Percentiles rank a stretch among this genome's conserved stretches.
Evolutionary conservation across 2,888 invertebrate species (phyloP).

Genomic region (Myathropa florea): DNA sequence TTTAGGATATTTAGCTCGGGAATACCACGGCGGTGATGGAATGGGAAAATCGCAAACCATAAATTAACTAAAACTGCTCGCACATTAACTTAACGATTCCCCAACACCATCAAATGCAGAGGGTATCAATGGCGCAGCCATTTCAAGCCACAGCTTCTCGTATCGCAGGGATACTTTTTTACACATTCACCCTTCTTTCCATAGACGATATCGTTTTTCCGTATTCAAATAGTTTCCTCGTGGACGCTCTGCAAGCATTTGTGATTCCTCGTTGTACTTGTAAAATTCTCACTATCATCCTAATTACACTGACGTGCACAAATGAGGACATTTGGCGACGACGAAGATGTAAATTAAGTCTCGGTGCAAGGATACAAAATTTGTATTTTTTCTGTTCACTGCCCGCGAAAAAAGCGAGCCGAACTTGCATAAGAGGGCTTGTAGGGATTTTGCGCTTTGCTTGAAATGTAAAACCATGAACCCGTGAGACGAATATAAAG

Average conservation of each 20-base stretch:
- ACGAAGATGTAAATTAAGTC: slow-evolving; percentile 32
- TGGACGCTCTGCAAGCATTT: not conserved
- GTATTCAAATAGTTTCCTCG: slow-evolving; percentile 10
- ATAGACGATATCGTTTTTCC: slow-evolving; percentile 14
- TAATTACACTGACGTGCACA: slow-evolving; percentile 32
- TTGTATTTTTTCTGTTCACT: slow-evolving; percentile 18
- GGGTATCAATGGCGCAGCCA: slow-evolving; percentile 17
- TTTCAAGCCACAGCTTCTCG: slow-evolving; percentile 23
- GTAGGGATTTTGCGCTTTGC: not conserved
- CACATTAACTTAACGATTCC: slow-evolving; percentile 64
- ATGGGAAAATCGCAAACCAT: slow-evolving; percentile 40
- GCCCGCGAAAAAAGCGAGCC: not conserved
- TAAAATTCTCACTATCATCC: slow-evolving; percentile 41
- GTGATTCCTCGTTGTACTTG: slow-evolving; percentile 22
- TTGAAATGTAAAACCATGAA: slow-evolving; percentile 11
- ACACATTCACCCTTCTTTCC: slow-evolving; percentile 9
- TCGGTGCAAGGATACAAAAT: slow-evolving; percentile 29
- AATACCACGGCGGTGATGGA: slow-evolving; percentile 6
- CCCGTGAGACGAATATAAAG: slow-evolving; percentile 3
- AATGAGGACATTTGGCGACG: slow-evolving; percentile 47
- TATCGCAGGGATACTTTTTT: slow-evolving; percentile 28
- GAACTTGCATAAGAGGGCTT: not conserved
- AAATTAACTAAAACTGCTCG: slow-evolving; percentile 56
- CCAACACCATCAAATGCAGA: slow-evolving; percentile 43
- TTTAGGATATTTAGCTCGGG: slow-evolving; percentile 13